Conservation (phyloP, 2,888 invertebrate species). For the Metallyticus violacea region DNA sequence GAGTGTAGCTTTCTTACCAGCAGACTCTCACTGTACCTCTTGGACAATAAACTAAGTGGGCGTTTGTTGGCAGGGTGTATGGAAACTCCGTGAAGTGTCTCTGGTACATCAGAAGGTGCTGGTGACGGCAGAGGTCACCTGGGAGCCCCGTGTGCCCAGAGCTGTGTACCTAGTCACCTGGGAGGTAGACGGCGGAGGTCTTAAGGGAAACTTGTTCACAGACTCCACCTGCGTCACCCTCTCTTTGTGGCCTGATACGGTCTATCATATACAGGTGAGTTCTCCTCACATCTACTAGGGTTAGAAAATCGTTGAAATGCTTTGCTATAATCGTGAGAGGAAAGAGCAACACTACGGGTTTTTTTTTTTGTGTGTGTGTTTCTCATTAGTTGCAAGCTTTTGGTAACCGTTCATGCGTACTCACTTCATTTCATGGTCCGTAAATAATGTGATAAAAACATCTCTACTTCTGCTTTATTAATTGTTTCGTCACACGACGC, state of each 20-base stretch:
- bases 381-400: too few relatives aligned
- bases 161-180: conserved; percentile 75
- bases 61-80: conserved; percentile 39
- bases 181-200: conserved; percentile 79
- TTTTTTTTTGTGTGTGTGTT: too few relatives aligned
- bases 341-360: too few relatives aligned
- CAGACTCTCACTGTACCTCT: too few relatives aligned
- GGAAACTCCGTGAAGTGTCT: conserved; percentile 66
- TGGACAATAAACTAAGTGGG: background rate
- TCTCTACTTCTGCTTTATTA: too few relatives aligned
- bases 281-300: background rate
- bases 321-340: too few relatives aligned
- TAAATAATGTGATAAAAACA: too few relatives aligned
- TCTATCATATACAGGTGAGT: conserved; percentile 74
- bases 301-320: too few relatives aligned
- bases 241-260: conserved; percentile 76
- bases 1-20: background rate
- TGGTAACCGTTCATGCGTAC: too few relatives aligned
- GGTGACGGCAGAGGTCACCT: conserved; percentile 67
- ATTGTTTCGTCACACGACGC: too few relatives aligned
- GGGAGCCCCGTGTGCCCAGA: conserved; percentile 54
- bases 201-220: conserved; percentile 78
- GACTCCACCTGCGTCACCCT: conserved; percentile 76
- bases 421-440: too few relatives aligned
- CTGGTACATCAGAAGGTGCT: conserved; percentile 68